phyloP scores from a whole-genome alignment of 2,113 vertebrate species.

The Typhlomys cinereus region DNA sequence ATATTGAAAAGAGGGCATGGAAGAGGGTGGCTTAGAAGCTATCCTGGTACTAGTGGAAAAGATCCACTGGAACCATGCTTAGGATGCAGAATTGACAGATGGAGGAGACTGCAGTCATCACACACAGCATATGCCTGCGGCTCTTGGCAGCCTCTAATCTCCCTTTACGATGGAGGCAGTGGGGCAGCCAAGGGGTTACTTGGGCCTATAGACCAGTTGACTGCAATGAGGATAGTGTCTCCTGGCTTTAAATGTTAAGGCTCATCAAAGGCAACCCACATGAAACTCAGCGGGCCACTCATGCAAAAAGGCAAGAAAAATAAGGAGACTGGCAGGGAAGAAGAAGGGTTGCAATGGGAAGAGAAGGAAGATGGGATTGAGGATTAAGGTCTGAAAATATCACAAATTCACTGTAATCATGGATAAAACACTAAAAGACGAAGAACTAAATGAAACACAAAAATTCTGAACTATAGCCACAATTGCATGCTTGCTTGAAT shows the following conservation, averaged over 20 bases:
- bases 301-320: too few relatives aligned
- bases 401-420: too few relatives aligned
- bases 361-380: too few relatives aligned
- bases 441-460: too few relatives aligned
- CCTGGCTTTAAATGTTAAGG: conserved; percentile 27
- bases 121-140: background rate
- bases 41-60: background rate
- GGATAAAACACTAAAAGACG: too few relatives aligned
- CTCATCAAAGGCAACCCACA: too few relatives aligned
- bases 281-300: too few relatives aligned
- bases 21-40: background rate
- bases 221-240: conserved; percentile 2
- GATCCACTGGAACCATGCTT: background rate
- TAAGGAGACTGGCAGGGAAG: too few relatives aligned
- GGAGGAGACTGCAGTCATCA: background rate
- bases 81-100: background rate
- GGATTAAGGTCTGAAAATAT: too few relatives aligned
- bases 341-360: too few relatives aligned
- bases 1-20: background rate
- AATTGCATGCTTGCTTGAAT: too few relatives aligned
- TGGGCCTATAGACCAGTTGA: background rate
- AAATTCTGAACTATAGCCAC: too few relatives aligned
- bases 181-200: background rate
- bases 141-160: background rate
- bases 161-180: background rate